Percentiles rank a stretch among this genome's conserved stretches.
Conservation (phyloP, 1,140 invertebrate species). For the Cotesia chilonis region DNA sequence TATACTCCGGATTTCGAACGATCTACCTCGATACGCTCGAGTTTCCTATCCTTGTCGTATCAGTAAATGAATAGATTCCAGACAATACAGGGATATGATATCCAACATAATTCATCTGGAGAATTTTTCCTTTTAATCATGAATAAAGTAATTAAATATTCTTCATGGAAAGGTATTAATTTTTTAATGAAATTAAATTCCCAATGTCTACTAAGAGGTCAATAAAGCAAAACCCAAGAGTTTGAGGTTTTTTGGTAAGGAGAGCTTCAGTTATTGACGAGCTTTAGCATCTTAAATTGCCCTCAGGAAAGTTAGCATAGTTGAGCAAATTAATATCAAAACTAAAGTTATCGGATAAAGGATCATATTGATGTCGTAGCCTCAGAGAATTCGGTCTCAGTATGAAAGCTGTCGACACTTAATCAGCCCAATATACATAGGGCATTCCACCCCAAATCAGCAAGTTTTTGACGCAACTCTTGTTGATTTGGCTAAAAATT, state of each 20-base stretch:
- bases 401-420: neutral
- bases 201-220: neutral
- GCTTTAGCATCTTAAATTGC: neutral
- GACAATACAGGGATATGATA: no score
- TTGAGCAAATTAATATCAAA: constrained; percentile 23
- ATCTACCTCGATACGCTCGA: constrained; percentile 24
- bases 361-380: constrained; percentile 6
- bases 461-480: no score
- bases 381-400: neutral
- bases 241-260: neutral
- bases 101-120: no score
- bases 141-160: no score
- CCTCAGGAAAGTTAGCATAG: constrained; percentile 13
- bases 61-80: neutral
- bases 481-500: no score
- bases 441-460: no score
- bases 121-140: no score
- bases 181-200: neutral
- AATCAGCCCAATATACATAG: neutral
- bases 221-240: neutral
- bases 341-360: constrained; percentile 13
- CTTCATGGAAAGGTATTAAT: neutral
- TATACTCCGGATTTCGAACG: constrained; percentile 28
- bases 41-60: constrained; percentile 5
- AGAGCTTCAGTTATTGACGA: constrained; percentile 6